Conservation (phyloP, 2,113 vertebrate species). For the Elachura formosa region DNA sequence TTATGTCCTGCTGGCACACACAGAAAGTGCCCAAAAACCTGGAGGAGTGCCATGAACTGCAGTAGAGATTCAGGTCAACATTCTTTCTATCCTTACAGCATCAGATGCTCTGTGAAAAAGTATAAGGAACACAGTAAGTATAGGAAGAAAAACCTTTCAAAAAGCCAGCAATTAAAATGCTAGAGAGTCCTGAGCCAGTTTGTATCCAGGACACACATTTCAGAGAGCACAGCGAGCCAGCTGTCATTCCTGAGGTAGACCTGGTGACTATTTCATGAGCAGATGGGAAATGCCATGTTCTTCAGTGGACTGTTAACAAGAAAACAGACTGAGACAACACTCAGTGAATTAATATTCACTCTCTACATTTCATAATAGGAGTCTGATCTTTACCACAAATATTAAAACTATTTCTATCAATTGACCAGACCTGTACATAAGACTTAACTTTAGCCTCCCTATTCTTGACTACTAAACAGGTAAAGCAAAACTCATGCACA, state of each 20-base stretch:
- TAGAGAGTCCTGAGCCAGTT: not conserved
- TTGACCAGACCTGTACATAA: not conserved
- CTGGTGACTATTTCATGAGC: conserved; percentile 6
- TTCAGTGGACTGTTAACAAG: not conserved
- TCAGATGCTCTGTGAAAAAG: not conserved
- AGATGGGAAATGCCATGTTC: conserved; percentile 2
- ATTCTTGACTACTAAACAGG: not conserved
- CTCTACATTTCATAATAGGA: not conserved
- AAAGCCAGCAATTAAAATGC: not conserved
- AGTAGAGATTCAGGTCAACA: not conserved
- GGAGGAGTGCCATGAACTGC: not conserved
- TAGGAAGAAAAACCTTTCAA: not conserved
- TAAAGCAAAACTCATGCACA: not conserved
- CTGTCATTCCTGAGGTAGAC: not conserved
- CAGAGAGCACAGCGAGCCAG: not conserved
- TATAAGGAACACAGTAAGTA: not conserved
- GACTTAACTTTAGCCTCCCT: not conserved
- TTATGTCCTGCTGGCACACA: not conserved
- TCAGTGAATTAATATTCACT: not conserved
- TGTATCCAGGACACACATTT: not conserved
- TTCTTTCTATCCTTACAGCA: not conserved
- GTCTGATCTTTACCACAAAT: not conserved
- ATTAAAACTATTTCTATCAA: not conserved
- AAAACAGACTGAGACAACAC: conserved; percentile 15
- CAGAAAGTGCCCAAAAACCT: not conserved